Percentiles rank a stretch among this genome's conserved stretches.
Conservation (phyloP, 2,797 vertebrate genomes). For the Oryzias dopingdopingensis region DNA sequence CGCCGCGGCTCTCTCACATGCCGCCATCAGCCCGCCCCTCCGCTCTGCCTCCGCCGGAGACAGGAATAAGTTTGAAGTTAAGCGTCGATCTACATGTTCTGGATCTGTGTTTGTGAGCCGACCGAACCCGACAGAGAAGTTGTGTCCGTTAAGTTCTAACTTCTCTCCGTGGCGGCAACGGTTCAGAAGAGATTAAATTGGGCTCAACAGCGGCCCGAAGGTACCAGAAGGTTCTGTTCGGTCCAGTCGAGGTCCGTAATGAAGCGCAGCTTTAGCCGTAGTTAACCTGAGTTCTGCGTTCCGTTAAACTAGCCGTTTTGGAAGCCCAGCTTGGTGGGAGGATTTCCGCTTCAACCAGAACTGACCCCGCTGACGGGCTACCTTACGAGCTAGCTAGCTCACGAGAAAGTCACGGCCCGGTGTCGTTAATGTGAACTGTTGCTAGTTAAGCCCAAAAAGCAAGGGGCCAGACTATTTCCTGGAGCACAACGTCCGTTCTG, state of each 20-base stretch:
- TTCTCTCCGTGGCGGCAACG: too few relatives aligned
- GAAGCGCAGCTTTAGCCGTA: neutral
- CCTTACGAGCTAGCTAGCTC: neutral
- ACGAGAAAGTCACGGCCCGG: too few relatives aligned
- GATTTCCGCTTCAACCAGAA: too few relatives aligned
- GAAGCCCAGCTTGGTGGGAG: neutral
- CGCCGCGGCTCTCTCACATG: conserved; percentile 3
- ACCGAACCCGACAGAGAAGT: too few relatives aligned
- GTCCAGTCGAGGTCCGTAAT: rapidly evolving
- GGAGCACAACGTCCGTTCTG: neutral
- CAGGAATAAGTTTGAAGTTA: too few relatives aligned
- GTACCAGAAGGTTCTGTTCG: rapidly evolving
- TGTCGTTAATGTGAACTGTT: too few relatives aligned
- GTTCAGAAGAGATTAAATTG: neutral
- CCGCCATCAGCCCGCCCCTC: neutral
- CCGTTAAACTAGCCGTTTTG: neutral
- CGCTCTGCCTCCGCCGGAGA: neutral
- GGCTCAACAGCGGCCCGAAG: neutral
- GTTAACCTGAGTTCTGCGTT: rapidly evolving
- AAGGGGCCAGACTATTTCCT: neutral
- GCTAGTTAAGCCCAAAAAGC: too few relatives aligned
- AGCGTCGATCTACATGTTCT: too few relatives aligned
- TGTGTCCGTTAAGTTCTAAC: too few relatives aligned
- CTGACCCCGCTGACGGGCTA: neutral
- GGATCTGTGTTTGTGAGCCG: too few relatives aligned